A percentile compares a stretch with the other conserved stretches of the same genome.
Conservation (phyloP, 53 echinoderm and acorn worm genomes). For the Mesocentrotus franciscanus region DNA sequence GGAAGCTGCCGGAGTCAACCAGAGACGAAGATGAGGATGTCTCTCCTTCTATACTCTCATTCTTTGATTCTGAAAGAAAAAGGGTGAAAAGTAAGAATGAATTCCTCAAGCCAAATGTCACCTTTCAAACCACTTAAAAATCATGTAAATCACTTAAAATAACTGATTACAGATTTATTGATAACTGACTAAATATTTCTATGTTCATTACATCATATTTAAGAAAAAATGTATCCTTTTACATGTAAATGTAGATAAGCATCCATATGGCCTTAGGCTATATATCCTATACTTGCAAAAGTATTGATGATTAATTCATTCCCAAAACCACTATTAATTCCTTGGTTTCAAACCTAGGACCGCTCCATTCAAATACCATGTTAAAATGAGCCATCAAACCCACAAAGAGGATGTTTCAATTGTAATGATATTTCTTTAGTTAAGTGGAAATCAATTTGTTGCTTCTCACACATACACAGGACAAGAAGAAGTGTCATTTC, state of each 20-base stretch:
- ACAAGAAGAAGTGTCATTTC: not conserved
- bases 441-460: not conserved
- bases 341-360: not conserved
- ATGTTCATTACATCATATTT: too few relatives aligned
- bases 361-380: not conserved
- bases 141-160: too few relatives aligned
- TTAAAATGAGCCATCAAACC: not conserved
- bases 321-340: too few relatives aligned
- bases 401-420: not conserved
- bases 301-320: too few relatives aligned
- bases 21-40: slow-evolving; percentile 56
- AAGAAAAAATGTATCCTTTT: too few relatives aligned
- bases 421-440: not conserved
- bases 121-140: too few relatives aligned
- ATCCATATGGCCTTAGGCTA: too few relatives aligned
- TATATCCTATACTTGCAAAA: too few relatives aligned
- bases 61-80: slow-evolving; percentile 64
- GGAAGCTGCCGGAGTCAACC: slow-evolving; percentile 79
- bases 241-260: too few relatives aligned
- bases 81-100: not conserved
- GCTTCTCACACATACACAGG: not conserved
- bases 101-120: not conserved
- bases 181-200: not conserved
- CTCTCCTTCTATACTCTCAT: slow-evolving; percentile 54
- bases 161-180: not conserved